Conservation (phyloP, 1,140 invertebrate species). For the Cardiocondyla obscurior region DNA sequence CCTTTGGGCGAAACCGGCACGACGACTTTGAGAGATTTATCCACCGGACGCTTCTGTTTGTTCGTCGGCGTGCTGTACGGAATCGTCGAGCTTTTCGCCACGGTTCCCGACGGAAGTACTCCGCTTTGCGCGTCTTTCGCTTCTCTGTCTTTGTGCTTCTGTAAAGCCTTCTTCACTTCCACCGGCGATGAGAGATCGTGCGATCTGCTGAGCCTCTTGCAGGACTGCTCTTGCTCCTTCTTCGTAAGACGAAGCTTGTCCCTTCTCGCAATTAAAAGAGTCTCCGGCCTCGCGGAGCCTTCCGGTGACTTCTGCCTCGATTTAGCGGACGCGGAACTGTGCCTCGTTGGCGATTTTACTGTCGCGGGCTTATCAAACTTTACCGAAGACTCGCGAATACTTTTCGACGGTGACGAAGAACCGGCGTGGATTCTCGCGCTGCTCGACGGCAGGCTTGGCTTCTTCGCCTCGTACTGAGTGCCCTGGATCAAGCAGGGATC, state of each 20-base stretch:
- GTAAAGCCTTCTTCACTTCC: conserved; percentile 86
- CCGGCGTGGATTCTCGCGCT: background rate
- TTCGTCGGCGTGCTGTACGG: conserved; percentile 74
- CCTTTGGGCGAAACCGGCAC: conserved; percentile 83
- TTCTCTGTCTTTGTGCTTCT: conserved; percentile 77
- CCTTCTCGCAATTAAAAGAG: background rate
- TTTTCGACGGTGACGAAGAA: background rate
- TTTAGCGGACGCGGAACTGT: background rate
- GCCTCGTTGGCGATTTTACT: background rate
- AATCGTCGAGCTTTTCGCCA: conserved; percentile 80
- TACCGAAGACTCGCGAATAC: background rate
- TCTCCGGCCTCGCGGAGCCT: background rate
- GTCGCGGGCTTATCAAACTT: conserved; percentile 9
- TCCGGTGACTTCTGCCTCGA: background rate
- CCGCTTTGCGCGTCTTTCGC: conserved; percentile 46
- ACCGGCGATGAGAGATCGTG: conserved; percentile 85
- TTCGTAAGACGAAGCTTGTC: conserved; percentile 66
- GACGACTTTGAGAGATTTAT: conserved; percentile 82
- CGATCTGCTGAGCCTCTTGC: conserved; percentile 79
- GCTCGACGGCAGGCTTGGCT: background rate
- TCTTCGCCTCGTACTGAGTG: conserved; percentile 27
- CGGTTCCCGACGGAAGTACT: conserved; percentile 71
- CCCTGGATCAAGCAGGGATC: conserved; percentile 66
- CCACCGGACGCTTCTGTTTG: conserved; percentile 73
- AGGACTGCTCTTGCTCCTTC: conserved; percentile 75